Evolutionary conservation across 1,140 invertebrate species (phyloP).

Genomic region (Trachymyrmex septentrionalis): DNA sequence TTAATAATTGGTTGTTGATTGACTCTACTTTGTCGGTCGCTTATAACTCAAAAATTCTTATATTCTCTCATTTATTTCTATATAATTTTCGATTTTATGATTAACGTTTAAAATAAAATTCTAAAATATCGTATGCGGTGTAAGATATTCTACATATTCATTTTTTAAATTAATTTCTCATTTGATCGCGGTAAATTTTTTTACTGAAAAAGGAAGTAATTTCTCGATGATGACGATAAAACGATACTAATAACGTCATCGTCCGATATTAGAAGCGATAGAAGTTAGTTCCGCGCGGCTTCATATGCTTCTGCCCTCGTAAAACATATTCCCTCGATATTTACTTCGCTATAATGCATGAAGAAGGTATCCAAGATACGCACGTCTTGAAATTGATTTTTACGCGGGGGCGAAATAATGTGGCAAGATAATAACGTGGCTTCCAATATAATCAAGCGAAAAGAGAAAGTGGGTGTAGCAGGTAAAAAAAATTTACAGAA

Average conservation of each 20-base stretch:
- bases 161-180: background rate
- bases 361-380: background rate
- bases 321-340: slow-evolving; percentile 27
- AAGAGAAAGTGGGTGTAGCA: background rate
- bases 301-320: slow-evolving; percentile 2
- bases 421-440: background rate
- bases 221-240: slow-evolving; percentile 30
- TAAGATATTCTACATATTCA: background rate
- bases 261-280: slow-evolving; percentile 35
- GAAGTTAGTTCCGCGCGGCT: slow-evolving; percentile 25
- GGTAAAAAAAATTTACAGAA: background rate
- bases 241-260: slow-evolving; percentile 34
- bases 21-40: background rate
- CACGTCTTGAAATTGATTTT: slow-evolving; percentile 48
- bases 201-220: background rate
- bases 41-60: background rate
- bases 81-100: background rate
- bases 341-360: slow-evolving; percentile 3
- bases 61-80: background rate
- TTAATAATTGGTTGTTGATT: background rate
- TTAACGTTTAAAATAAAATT: background rate
- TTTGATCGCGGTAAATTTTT: slow-evolving; percentile 1
- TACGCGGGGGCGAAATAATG: background rate
- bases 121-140: background rate
- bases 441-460: slow-evolving; percentile 5